Percentiles rank a stretch among this genome's conserved stretches.
These are phyloP conservation scores for Athetis lepigone DNA, from an alignment of 2,888 invertebrate genomes.

Conservation along the genomic window DNA sequence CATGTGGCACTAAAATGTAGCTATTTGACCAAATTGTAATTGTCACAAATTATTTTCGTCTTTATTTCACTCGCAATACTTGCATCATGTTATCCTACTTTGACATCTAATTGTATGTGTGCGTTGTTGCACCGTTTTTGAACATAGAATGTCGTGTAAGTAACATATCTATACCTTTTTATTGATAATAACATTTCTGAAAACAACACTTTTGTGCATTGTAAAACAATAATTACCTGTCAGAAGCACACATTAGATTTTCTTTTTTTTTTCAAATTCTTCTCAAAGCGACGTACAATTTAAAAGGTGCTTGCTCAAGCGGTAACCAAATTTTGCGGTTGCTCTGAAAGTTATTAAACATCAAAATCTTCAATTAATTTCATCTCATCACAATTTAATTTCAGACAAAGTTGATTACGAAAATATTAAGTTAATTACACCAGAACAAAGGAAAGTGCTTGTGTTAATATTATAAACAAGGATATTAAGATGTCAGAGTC, in stretches of 20 bases:
- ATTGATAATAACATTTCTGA: too few relatives aligned
- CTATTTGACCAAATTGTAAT: too few relatives aligned
- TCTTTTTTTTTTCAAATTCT: background rate
- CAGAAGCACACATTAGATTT: background rate
- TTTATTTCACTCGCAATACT: too few relatives aligned
- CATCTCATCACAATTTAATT: conserved; percentile 49
- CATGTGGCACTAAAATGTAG: too few relatives aligned
- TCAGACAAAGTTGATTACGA: conserved; percentile 31
- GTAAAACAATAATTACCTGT: background rate
- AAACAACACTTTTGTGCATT: too few relatives aligned
- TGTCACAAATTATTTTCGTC: too few relatives aligned
- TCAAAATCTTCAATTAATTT: conserved; percentile 49
- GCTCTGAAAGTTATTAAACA: conserved; percentile 35
- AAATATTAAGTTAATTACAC: conserved; percentile 42
- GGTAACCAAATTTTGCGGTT: conserved; percentile 21
- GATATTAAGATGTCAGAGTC: background rate
- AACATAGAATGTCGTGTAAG: too few relatives aligned
- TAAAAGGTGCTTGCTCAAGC: background rate
- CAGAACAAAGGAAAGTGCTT: conserved; percentile 2
- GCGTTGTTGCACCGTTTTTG: too few relatives aligned
- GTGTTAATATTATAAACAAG: conserved; percentile 11
- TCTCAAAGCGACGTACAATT: conserved; percentile 12
- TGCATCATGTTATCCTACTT: too few relatives aligned
- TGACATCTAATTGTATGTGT: too few relatives aligned
- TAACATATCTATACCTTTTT: too few relatives aligned